Conservation (phyloP, 2,113 vertebrate species). For the Pterophyllum scalare region DNA sequence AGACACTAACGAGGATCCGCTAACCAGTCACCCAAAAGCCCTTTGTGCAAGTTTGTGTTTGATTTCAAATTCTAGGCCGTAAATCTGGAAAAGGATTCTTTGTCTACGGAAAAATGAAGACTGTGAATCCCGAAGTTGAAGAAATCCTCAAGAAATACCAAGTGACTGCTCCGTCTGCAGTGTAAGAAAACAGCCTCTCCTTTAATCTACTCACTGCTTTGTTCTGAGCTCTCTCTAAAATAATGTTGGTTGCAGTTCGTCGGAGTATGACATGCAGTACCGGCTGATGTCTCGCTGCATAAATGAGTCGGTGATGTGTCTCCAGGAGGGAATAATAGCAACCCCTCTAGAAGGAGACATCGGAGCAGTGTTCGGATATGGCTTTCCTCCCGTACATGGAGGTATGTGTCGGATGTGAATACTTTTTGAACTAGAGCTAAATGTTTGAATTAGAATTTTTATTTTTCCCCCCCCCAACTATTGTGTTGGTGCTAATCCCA, state of each 20-base stretch:
- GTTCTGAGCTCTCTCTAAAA: not conserved
- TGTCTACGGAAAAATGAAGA: not conserved
- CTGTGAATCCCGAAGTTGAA: not conserved
- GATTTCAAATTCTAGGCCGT: not conserved
- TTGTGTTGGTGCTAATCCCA: not conserved
- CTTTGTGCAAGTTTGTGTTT: not conserved
- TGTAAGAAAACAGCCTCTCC: not conserved
- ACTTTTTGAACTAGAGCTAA: not conserved
- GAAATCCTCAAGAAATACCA: slow-evolving; percentile 1
- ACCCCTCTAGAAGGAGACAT: slow-evolving; percentile 3
- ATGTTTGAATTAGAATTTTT: not conserved
- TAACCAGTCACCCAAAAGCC: not conserved
- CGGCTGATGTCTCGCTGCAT: not conserved
- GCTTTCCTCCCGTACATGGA: not conserved
- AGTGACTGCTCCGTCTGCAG: not conserved
- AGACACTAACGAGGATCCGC: not conserved
- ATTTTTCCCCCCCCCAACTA: too few species aligned
- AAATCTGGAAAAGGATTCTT: slow-evolving; percentile 11
- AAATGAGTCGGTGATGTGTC: not conserved
- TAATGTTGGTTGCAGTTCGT: not conserved
- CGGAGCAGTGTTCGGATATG: not conserved
- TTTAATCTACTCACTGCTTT: not conserved
- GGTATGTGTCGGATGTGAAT: not conserved
- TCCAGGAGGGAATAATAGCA: slow-evolving; percentile 1
- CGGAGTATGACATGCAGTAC: not conserved